Conservation (phyloP, 2,888 invertebrate genomes). For the Schrankia costaestrigalis region DNA sequence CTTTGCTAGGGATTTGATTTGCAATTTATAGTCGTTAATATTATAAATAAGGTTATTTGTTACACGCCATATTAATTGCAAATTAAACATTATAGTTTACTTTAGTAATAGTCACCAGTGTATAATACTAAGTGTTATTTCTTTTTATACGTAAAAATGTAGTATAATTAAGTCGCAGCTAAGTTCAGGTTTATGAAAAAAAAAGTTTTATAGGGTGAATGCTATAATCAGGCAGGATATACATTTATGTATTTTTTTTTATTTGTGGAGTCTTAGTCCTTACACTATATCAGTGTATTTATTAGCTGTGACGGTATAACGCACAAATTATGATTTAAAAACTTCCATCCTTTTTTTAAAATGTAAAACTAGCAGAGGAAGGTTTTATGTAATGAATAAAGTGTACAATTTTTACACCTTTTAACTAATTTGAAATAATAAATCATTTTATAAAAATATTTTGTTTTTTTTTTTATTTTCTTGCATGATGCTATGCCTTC, state of each 20-base stretch:
- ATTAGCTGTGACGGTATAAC: constrained; percentile 23
- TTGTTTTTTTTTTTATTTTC: constrained; percentile 21
- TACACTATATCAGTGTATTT: constrained; percentile 1
- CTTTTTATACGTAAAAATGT: constrained; percentile 40
- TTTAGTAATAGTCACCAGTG: constrained; percentile 42
- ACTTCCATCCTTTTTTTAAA: too few relatives aligned
- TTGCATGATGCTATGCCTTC: constrained; percentile 20
- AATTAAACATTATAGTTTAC: constrained; percentile 29
- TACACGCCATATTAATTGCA: constrained; percentile 36
- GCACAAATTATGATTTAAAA: constrained; percentile 29
- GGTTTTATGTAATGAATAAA: constrained; percentile 25
- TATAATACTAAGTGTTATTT: constrained; percentile 48
- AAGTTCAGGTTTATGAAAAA: constrained; percentile 3
- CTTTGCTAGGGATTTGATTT: constrained; percentile 48
- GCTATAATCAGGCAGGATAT: too few relatives aligned
- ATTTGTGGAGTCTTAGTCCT: constrained; percentile 1
- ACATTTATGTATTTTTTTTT: constrained; percentile 3
- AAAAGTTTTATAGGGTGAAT: too few relatives aligned
- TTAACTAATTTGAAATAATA: constrained; percentile 32
- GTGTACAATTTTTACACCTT: constrained; percentile 34
- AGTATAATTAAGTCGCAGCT: constrained; percentile 30
- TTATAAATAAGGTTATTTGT: constrained; percentile 37
- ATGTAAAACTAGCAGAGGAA: constrained; percentile 33
- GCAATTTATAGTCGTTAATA: constrained; percentile 40
- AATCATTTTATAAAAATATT: constrained; percentile 26